Conservation (phyloP, 1,140 invertebrate genomes). For the Drosophila pectinifera region DNA sequence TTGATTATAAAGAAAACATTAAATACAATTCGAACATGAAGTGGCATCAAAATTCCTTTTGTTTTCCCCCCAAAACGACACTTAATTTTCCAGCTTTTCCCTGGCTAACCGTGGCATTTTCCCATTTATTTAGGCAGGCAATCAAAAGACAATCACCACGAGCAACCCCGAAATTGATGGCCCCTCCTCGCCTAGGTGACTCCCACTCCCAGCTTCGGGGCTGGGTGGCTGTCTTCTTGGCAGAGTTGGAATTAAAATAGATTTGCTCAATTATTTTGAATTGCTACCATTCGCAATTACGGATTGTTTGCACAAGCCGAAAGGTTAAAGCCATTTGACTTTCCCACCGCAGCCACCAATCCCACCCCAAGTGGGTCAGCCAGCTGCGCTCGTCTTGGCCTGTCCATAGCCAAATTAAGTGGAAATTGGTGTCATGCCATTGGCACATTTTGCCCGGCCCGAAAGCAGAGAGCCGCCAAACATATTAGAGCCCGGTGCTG, state of each 20-base stretch:
- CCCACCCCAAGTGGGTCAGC: constrained; percentile 70
- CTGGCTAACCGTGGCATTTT: constrained; percentile 24
- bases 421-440: constrained; percentile 83
- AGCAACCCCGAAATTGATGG: constrained; percentile 20
- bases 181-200: constrained; percentile 8
- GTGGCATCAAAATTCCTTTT: background rate
- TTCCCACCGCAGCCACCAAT: constrained; percentile 37
- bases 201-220: constrained; percentile 23
- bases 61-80: background rate
- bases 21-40: too few relatives aligned
- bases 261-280: constrained; percentile 64
- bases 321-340: constrained; percentile 75
- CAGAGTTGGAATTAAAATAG: constrained; percentile 40
- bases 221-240: constrained; percentile 15
- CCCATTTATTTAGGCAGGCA: constrained; percentile 43
- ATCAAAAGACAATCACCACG: constrained; percentile 37
- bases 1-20: background rate
- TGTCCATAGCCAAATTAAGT: constrained; percentile 35
- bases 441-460: constrained; percentile 73
- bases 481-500: constrained; percentile 22
- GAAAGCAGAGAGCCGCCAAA: constrained; percentile 33
- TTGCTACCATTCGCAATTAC: constrained; percentile 67
- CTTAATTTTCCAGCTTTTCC: constrained; percentile 23
- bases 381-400: constrained; percentile 55
- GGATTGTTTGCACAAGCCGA: constrained; percentile 55